Conservation (phyloP, 2,113 vertebrate genomes). For the Ictidomys tridecemlineatus region DNA sequence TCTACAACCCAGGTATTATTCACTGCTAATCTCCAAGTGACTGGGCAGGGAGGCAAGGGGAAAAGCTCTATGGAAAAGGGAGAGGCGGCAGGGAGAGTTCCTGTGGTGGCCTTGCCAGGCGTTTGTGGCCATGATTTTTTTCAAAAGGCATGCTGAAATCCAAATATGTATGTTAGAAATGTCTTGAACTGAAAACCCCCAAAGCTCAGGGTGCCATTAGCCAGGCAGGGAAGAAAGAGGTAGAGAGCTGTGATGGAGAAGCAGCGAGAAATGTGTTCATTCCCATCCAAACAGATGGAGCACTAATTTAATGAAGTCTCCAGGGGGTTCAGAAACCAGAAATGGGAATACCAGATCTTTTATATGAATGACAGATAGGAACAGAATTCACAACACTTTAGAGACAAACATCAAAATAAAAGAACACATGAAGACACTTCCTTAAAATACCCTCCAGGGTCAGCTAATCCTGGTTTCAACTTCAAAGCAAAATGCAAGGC, state of each 20-base stretch:
- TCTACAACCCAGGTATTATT: neutral
- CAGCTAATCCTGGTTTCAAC: constrained; percentile 62
- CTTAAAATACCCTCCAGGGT: constrained; percentile 16
- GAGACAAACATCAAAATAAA: constrained; percentile 57
- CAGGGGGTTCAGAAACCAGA: constrained; percentile 61
- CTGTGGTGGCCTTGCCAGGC: neutral
- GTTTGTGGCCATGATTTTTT: neutral
- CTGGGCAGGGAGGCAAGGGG: neutral
- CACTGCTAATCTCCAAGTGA: neutral
- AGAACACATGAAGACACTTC: constrained; percentile 49
- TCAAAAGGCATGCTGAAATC: neutral
- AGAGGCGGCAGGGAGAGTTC: neutral
- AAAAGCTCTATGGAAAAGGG: neutral
- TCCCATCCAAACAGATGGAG: neutral
- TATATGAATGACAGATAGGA: constrained; percentile 28
- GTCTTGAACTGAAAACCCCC: neutral
- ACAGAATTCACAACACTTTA: constrained; percentile 48
- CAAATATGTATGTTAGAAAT: neutral
- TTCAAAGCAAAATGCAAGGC: constrained; percentile 65
- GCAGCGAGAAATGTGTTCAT: rapidly evolving
- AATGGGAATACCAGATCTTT: constrained; percentile 46
- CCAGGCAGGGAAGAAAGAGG: neutral
- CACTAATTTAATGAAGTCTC: constrained; percentile 64
- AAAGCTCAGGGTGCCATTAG: neutral
- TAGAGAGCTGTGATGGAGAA: neutral